These are phyloP conservation scores for Takifugu flavidus DNA, from an alignment of 2,113 vertebrate genomes.

Conservation along the genomic window DNA sequence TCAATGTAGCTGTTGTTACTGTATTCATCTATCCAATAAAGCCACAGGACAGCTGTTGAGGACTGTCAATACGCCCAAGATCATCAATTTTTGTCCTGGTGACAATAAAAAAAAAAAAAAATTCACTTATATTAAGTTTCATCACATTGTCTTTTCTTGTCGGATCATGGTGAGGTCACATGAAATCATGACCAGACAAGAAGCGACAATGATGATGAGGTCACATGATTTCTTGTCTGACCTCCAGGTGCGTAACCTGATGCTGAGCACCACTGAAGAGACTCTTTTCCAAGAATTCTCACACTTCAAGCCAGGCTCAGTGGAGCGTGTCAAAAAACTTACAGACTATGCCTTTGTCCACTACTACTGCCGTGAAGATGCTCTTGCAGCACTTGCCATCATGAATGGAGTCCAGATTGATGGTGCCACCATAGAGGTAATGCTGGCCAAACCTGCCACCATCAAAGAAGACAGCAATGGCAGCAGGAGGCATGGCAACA, in stretches of 20 bases:
- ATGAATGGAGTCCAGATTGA: slow-evolving; percentile 89
- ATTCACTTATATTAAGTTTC: too few relatives aligned
- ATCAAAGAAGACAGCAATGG: slow-evolving; percentile 64
- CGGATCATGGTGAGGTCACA: background rate
- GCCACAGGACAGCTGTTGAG: too few relatives aligned
- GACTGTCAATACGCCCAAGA: too few relatives aligned
- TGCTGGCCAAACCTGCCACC: slow-evolving; percentile 86
- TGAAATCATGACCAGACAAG: too few relatives aligned
- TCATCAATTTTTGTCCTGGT: too few relatives aligned
- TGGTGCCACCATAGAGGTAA: slow-evolving; percentile 86
- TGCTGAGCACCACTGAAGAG: slow-evolving; percentile 88
- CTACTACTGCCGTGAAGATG: slow-evolving; percentile 87
- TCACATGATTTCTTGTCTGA: background rate
- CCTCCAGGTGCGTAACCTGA: slow-evolving; percentile 84
- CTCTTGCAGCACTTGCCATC: slow-evolving; percentile 80
- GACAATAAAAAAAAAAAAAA: too few relatives aligned
- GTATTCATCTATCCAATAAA: too few relatives aligned
- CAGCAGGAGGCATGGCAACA: slow-evolving; percentile 1
- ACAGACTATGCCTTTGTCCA: slow-evolving; percentile 94
- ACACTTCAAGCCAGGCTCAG: slow-evolving; percentile 83
- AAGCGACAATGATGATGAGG: background rate
- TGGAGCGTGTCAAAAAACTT: slow-evolving; percentile 93
- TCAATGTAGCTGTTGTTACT: too few relatives aligned
- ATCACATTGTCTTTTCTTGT: background rate
- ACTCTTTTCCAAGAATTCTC: slow-evolving; percentile 87